Evolutionary conservation across 1,140 invertebrate genomes (phyloP).

Genomic region (Panagrolaimus sp.): DNA sequence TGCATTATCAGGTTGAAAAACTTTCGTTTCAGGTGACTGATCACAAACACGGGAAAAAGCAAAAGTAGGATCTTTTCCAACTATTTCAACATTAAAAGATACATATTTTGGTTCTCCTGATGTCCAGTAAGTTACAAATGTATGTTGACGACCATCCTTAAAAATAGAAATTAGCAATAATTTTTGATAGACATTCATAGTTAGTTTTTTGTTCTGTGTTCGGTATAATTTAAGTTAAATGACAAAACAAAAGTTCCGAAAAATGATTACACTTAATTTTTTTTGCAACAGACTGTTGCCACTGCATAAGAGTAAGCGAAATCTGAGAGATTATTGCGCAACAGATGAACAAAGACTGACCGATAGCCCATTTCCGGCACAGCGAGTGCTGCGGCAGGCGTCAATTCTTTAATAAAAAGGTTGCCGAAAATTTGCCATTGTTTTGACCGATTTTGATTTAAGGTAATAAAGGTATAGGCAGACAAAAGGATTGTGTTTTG

Average conservation of each 20-base stretch:
- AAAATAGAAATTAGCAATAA: background rate
- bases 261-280: no score
- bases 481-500: background rate
- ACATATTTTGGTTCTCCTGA: conserved; percentile 5
- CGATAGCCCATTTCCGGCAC: no score
- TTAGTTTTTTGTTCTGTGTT: no score
- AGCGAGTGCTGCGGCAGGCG: no score
- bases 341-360: no score
- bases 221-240: no score
- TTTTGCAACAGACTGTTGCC: no score
- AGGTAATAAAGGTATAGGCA: conserved; percentile 8
- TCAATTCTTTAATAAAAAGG: background rate
- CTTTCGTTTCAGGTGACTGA: conserved; percentile 13
- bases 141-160: conserved; percentile 9
- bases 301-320: no score
- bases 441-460: conserved; percentile 1
- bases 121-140: conserved; percentile 11
- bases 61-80: background rate
- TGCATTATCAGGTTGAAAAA: conserved; percentile 10
- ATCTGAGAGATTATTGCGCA: no score
- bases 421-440: background rate
- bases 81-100: background rate
- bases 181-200: no score
- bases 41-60: background rate
- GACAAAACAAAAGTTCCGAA: no score